These are phyloP conservation scores for Caerostris darwini DNA, from an alignment of 1,140 invertebrate species.

Conservation along the genomic window DNA sequence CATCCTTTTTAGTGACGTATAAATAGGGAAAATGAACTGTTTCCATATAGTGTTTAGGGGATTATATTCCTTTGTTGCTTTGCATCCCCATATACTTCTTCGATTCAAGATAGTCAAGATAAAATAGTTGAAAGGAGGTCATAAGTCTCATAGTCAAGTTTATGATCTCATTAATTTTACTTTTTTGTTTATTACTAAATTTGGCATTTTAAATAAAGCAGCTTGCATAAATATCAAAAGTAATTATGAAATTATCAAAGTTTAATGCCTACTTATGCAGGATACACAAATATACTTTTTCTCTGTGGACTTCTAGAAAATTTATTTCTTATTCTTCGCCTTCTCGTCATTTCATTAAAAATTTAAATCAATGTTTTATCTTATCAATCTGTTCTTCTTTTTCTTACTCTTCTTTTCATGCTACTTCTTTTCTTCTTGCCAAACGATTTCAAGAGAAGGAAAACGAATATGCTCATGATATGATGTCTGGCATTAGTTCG, in stretches of 20 bases:
- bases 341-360: background rate
- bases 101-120: no score
- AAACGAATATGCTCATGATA: conserved; percentile 66
- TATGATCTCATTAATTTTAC: no score
- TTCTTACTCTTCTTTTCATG: conserved; percentile 6
- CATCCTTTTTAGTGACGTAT: no score
- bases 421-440: background rate
- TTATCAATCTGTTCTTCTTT: background rate
- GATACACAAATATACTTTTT: background rate
- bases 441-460: conserved; percentile 57
- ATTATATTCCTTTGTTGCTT: no score
- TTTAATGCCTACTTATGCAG: background rate
- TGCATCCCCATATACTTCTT: no score
- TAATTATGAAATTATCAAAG: background rate
- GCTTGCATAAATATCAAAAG: no score
- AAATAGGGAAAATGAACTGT: no score
- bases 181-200: no score
- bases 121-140: no score
- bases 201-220: no score
- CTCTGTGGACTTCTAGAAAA: background rate
- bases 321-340: background rate
- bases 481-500: conserved; percentile 56
- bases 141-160: no score
- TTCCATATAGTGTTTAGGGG: no score
- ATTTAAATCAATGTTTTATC: background rate